Evolutionary conservation across 2,113 vertebrate species (phyloP).

Genomic region (Boleophthalmus pectinirostris): DNA sequence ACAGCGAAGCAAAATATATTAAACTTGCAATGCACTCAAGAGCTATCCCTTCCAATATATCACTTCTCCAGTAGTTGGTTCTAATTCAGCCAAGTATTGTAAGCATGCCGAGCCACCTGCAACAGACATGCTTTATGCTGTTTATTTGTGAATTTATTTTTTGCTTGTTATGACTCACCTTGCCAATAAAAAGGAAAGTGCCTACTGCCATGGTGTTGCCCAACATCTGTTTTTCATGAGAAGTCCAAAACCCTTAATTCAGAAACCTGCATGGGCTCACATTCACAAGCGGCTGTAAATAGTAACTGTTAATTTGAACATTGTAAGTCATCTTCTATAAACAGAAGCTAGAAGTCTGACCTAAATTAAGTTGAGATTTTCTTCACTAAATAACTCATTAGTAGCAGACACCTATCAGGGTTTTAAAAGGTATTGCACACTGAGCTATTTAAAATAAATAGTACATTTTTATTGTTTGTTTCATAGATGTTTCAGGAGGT

Average conservation of each 20-base stretch:
- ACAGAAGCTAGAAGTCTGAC: slow-evolving; percentile 65
- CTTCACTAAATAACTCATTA: not conserved
- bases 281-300: slow-evolving; percentile 78
- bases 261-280: slow-evolving; percentile 69
- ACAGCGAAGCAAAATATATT: not conserved
- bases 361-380: slow-evolving; percentile 45
- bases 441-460: no score
- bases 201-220: slow-evolving; percentile 56
- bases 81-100: slow-evolving; percentile 28
- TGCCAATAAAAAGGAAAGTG: slow-evolving; percentile 68
- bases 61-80: slow-evolving; percentile 3
- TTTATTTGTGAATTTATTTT: slow-evolving; percentile 79
- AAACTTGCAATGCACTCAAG: not conserved
- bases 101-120: slow-evolving; percentile 41
- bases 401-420: not conserved
- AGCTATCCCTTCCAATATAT: not conserved
- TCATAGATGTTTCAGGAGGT: not conserved
- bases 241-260: slow-evolving; percentile 64
- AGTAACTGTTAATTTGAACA: slow-evolving; percentile 81
- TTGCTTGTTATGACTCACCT: slow-evolving; percentile 75
- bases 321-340: slow-evolving; percentile 76
- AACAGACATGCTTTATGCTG: slow-evolving; percentile 43
- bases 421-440: not conserved
- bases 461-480: no score
- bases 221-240: slow-evolving; percentile 76